Percentiles rank a stretch among this genome's conserved stretches.
phyloP scores from a whole-genome alignment of 1,140 invertebrate species.

The Drosophila chauvacae region DNA sequence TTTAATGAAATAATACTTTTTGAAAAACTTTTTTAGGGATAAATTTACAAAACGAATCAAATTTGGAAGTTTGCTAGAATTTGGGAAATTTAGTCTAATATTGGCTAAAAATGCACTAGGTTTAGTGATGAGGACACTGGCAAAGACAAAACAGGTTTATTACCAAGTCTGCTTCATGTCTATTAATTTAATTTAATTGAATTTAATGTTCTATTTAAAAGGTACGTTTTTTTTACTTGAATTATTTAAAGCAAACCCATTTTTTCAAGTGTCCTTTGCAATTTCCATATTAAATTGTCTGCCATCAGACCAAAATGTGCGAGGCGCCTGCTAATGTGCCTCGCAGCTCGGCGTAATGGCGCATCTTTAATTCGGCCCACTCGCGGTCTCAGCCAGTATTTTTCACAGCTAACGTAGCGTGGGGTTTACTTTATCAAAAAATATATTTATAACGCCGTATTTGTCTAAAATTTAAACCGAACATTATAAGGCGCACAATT shows the following conservation, averaged over 20 bases:
- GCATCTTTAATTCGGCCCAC: conserved; percentile 32
- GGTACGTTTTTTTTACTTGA: not conserved
- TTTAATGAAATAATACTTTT: not conserved
- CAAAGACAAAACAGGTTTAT: too few species aligned
- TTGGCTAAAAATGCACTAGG: not conserved
- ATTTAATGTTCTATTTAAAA: too few species aligned
- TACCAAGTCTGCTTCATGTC: too few species aligned
- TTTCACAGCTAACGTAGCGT: conserved; percentile 18
- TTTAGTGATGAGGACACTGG: too few species aligned
- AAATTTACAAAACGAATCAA: not conserved
- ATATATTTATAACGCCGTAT: conserved; percentile 10
- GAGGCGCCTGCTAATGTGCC: conserved; percentile 27
- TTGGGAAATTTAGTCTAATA: not conserved
- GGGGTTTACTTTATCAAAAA: conserved; percentile 17
- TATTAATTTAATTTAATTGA: too few species aligned
- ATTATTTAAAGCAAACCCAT: not conserved
- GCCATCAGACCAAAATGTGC: conserved; percentile 24
- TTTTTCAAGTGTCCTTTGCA: not conserved
- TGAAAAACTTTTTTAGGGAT: not conserved
- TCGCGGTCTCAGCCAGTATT: conserved; percentile 3
- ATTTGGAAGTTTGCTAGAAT: not conserved
- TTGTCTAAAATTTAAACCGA: conserved; percentile 21
- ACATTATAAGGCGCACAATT: conserved; percentile 25
- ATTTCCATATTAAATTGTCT: conserved; percentile 20
- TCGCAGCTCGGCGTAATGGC: conserved; percentile 22